Conservation (phyloP, 2,888 invertebrate species). For the Yponomeuta plumbellus region DNA sequence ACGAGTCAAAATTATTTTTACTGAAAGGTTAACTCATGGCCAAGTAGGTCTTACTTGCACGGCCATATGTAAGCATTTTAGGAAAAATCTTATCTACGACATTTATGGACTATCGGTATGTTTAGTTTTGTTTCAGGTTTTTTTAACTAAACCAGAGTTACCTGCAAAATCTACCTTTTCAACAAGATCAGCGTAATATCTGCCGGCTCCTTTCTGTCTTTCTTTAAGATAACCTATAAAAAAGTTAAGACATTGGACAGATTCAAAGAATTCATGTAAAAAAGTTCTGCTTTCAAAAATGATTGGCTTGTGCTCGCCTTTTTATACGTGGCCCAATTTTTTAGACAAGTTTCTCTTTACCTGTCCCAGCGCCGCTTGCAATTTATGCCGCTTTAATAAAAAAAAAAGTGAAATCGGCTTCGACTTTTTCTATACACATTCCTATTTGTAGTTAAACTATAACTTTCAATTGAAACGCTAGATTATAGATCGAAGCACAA, state of each 20-base stretch:
- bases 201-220: not conserved
- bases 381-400: slow-evolving; percentile 34
- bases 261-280: not conserved
- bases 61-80: no score
- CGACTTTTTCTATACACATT: slow-evolving; percentile 8
- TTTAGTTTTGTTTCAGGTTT: no score
- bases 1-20: not conserved
- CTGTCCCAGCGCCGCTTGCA: slow-evolving; percentile 22
- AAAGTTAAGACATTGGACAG: not conserved
- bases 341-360: slow-evolving; percentile 16
- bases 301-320: not conserved
- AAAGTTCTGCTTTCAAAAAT: slow-evolving; percentile 1
- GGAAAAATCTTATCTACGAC: no score
- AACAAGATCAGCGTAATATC: not conserved
- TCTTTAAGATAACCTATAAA: not conserved
- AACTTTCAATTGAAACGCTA: no score
- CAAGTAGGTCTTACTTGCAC: no score
- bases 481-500: no score
- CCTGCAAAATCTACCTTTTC: not conserved
- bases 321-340: slow-evolving; percentile 11
- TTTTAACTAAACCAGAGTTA: not conserved
- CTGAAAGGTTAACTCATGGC: not conserved
- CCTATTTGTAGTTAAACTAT: not conserved
- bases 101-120: no score
- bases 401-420: slow-evolving; percentile 46